Evolutionary conservation across 1,140 invertebrate genomes (phyloP), one percentile per base, ranked within the genome.

Genomic region (Temnothorax curvispinosus): DNA sequence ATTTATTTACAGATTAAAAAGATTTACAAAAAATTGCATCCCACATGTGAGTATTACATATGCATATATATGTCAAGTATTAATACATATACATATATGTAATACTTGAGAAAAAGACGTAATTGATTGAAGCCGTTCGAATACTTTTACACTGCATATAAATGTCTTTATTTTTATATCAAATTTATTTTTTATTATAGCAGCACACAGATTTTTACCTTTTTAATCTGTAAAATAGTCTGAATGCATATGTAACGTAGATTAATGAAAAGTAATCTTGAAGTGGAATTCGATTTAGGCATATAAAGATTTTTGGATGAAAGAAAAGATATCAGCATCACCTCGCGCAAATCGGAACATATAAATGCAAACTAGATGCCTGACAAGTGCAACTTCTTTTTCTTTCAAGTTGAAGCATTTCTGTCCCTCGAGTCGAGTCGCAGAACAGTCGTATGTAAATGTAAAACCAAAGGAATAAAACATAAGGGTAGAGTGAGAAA

Each of bases 381-480:
- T 13, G 67, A 50, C 80, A 75, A 84, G 13, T 8, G 44, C 15
- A 35, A 41, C 32, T 75, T 75, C 54, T 62, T 38, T 62, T 60
- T 74, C 80, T 60, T 84, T 62, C 54, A 74, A 47, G 56, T 60
- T 32, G 69, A 84, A 60, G 13, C 13, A 41, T 50, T 44, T 44
- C 13, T 35, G 27, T 84, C 44, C 2, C 56, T 75, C 18, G 69
- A 3, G 69, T 38, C 44, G 41, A 60, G 35, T 54, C 8, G 32
- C n/a, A 13, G 15, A 27, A 41, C 6, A 44, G 64, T 67, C 11
- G 18, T 52, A 78, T 32, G 56, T 60, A 71, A 84, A 60, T 75
- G 18, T 75, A 44, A 84, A 74, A 62, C 54, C 27, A 47, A n/a
- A 60, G 5, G 54, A 84, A 84, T 84, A 75, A 84, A 74, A 74